phyloP scores from a whole-genome alignment of 2,113 vertebrate genomes.

The Stigmatopora argus region DNA sequence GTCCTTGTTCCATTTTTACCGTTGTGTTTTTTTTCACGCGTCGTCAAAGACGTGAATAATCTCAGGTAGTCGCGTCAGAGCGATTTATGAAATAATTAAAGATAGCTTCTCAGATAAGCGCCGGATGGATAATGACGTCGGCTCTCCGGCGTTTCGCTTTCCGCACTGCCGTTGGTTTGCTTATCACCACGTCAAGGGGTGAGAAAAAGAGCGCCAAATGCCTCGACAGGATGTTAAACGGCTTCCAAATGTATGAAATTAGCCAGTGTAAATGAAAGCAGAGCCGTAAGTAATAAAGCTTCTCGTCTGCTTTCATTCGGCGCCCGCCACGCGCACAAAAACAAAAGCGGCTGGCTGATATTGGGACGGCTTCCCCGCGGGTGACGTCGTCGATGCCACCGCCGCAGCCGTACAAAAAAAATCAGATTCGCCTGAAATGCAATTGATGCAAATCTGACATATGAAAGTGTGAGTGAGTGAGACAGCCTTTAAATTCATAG shows the following conservation, averaged over 20 bases:
- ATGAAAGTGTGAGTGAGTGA: neutral
- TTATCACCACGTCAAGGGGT: neutral
- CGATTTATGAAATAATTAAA: neutral
- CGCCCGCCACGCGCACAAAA: neutral
- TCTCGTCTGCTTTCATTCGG: neutral
- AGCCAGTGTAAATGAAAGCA: neutral
- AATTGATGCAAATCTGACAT: neutral
- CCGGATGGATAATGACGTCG: no score
- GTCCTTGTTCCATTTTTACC: neutral
- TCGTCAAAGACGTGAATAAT: neutral
- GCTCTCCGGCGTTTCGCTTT: neutral
- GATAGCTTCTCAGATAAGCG: neutral
- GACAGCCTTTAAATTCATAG: no score
- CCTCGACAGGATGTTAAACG: neutral
- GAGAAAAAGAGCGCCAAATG: neutral
- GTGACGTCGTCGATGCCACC: neutral
- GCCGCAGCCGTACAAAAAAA: neutral
- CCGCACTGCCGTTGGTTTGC: neutral
- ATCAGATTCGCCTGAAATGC: neutral
- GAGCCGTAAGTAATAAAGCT: neutral
- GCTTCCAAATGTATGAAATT: constrained; percentile 4
- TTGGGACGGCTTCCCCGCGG: neutral
- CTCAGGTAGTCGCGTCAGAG: neutral
- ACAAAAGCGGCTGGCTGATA: neutral
- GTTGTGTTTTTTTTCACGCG: no score